Evolutionary conservation across 2,888 invertebrate genomes (phyloP), one percentile per base, ranked within the genome.

Genomic region (Acanthacorydalis orientalis): DNA sequence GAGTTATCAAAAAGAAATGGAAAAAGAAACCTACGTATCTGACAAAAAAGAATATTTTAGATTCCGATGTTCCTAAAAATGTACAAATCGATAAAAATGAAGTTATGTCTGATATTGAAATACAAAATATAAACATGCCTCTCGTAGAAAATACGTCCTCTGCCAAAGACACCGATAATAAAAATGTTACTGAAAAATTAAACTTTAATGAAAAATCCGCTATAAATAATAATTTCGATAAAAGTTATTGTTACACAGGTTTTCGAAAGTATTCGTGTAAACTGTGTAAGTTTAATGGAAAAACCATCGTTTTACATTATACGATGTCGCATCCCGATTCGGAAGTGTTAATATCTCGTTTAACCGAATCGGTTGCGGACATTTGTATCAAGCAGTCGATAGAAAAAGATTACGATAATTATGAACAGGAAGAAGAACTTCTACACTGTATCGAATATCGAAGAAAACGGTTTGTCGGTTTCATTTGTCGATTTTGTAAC

Each of bases 291-390:
- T 80, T 70, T 54, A 61, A 56, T 14, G 78, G 80, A 0, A 68
- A 67, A 51, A 71, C 73, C 48, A 78, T 84, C 38, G 75, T 81
- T 1, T 67, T 70, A 37, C 83, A 84, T 65, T 83, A 80, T 55
- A 73, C 74, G 54, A 64, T 64, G n/a, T 59, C 63, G 37, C 84
- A 85, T 60, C 73, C 76, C 0, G 71, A 74, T 32, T 66, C 68
- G n/a, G 82, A 82, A 64, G 72, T 80, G 11, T 67, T 78, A 14
- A 68, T 79, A 43, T 79, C 82, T 1, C 68, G 82, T 47, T 63
- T 82, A 52, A 64, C 70, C 9, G 64, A 69, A 1, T 55, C 61
- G 8, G 64, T 69, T 35, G 77, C 80, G 1, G 62, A 64, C 44
- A 61, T 67, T 45, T 77, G 77, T 1, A 72, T 76, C 40, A 64